Base-by-base conservation (phyloP, 2,797 vertebrate genomes). In the Hydrocynus forskahlii region DNA sequence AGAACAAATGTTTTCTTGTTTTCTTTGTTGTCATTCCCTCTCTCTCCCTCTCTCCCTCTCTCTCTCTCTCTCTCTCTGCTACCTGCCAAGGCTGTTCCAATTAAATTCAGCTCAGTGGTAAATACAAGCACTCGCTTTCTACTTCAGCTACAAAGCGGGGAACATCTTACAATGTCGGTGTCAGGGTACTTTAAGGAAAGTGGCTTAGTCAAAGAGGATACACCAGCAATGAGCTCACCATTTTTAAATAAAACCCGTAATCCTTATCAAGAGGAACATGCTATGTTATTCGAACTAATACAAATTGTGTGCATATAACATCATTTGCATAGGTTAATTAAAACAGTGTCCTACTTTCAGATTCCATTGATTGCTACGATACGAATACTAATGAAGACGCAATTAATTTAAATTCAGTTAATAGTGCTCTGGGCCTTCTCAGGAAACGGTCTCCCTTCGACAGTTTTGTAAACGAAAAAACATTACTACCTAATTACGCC, bases 311-410 rank as follows among this genome's bases (percentile, higher is more conserved):
- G 87, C 83, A 84, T 89, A 86, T 87, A 91, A 88, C 87, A 86
- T 90, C 72, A 88, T 93, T 93, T 92, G 90, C 90, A 94, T 91
- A 92, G 90, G 90, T 93, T 93, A 92, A 94, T 93, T 94, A 91
- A 94, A 92, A 84, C 83, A 79, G 85, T 77, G 83, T 91, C 87
- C 90, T 86, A 90, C 85, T 92, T 88, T 83, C 83, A 66, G 86
- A 91, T 91, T 89, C 81, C 82, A 86, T 83, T 83, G 86, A 86
- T 86, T 75, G 54, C 88, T 88, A 87, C 83, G 87, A 91, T 90
- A 87, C 71, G 88, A 93, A 92, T 92, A 87, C 86, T 91, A 93
- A 92, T 93, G 90, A 91, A 89, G 87, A 80, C 35, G 59, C 83
- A 82, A 90, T 81, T 88, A 86, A 84, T 88, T 85, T 88, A 82